These are phyloP conservation scores for Bugulina stolonifera DNA, from an alignment of 2,888 invertebrate species.

Conservation along the genomic window DNA sequence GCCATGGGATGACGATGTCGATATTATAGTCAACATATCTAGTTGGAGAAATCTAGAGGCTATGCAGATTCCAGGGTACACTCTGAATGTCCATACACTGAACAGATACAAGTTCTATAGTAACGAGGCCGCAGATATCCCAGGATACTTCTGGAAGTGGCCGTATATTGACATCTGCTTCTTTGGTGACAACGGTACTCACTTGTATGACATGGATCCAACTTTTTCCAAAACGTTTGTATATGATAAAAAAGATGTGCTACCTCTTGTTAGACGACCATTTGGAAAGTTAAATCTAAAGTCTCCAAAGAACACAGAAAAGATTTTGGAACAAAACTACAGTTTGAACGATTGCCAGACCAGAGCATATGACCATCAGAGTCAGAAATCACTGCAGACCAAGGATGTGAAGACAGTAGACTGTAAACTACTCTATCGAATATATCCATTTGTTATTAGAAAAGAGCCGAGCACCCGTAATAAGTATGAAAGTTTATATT, in stretches of 20 bases:
- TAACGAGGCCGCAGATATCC: conserved; percentile 29
- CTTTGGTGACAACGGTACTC: conserved; percentile 35
- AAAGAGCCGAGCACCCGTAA: neutral
- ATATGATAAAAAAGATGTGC: conserved; percentile 30
- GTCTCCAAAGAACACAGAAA: conserved; percentile 29
- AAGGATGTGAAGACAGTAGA: conserved; percentile 27
- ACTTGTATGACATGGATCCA: conserved; percentile 33
- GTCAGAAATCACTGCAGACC: conserved; percentile 26
- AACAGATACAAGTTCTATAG: conserved; percentile 37
- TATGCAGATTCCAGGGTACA: conserved; percentile 26
- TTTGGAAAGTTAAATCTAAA: conserved; percentile 30
- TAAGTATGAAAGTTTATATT: too few species aligned
- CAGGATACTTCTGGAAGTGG: conserved; percentile 35
- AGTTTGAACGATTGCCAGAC: conserved; percentile 25
- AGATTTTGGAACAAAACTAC: conserved; percentile 27
- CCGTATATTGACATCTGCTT: conserved; percentile 40
- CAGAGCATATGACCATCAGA: conserved; percentile 27
- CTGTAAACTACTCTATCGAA: conserved; percentile 30
- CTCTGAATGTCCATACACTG: conserved; percentile 28
- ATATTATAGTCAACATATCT: conserved; percentile 34
- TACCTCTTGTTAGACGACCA: conserved; percentile 32
- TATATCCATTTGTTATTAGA: conserved; percentile 32
- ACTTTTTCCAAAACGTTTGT: conserved; percentile 21
- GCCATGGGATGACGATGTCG: conserved; percentile 40
- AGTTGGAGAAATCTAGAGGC: conserved; percentile 1